Base-by-base conservation (phyloP, 92 coral and sea anemone species). In the Epizoanthus scotinus region DNA sequence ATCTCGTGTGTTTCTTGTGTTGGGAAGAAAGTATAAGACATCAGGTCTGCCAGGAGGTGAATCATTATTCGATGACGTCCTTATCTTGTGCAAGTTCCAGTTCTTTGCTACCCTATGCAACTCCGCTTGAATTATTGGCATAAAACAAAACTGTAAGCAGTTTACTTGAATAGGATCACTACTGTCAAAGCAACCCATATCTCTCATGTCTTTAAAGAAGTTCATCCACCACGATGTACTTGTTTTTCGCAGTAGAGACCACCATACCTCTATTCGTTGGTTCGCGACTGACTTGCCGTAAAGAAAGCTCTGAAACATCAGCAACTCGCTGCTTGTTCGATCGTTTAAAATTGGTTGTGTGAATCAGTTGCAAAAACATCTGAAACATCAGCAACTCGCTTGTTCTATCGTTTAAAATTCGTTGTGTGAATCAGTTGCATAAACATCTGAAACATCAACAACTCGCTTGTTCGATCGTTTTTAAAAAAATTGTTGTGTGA, bases 141-240 rank as follows among this genome's bases (percentile, higher is more conserved):
- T 73, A 64, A 70, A 88, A 31, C 83, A 80, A 67, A 81, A 88
- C 59, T 42, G 70, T 29, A 85, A 70, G 50, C 92, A 84, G 25
- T 81, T 67, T 25, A 50, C 71, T 42, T 88, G 82, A 5, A 79
- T 20, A 18, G 73, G 73, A 28, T 68, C 54, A 40, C 17, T 22
- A 55, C 56, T 36, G 73, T 68, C 44, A n/a, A 38, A 68, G 15
- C 14, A 38, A 52, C 79, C 79, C 42, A 34, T 8, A 28, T 73
- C 79, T 54, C 79, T 52, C 79, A 73, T 73, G 79, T 73, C 79
- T 73, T 73, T 73, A 59, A 73, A 73, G 59, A 73, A 73, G 44
- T 73, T 73, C 17, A 73, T 73, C 79, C 79, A 73, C 79, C 79
- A 73, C 5, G 44, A 15, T 53, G 65, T 26, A 73, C 64, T 55